These are phyloP conservation scores for Limnothrissa miodon DNA, from an alignment of 2,113 vertebrate genomes.

Conservation along the genomic window DNA sequence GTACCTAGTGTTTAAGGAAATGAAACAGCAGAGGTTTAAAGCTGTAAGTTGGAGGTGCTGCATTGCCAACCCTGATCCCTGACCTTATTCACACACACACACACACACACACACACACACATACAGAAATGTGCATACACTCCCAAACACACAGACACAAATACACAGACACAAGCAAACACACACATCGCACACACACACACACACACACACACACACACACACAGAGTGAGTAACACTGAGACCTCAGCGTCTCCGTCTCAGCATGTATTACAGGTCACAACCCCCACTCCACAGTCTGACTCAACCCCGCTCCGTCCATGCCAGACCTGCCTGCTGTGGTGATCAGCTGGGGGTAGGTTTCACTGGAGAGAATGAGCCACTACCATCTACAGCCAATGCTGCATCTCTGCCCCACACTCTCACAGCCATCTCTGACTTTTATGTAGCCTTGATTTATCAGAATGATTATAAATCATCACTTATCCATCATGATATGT, in stretches of 20 bases:
- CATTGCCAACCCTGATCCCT: no score
- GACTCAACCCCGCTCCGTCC: background rate
- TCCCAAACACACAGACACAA: background rate
- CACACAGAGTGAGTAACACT: background rate
- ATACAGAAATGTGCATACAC: background rate
- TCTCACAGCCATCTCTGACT: no score
- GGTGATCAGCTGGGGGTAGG: background rate
- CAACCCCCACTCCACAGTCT: background rate
- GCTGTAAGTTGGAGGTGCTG: no score
- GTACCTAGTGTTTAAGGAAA: no score
- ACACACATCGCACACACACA: background rate
- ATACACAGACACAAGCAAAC: background rate
- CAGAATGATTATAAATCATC: no score
- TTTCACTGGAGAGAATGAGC: background rate
- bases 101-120: no score
- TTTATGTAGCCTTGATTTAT: no score
- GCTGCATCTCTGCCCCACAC: background rate
- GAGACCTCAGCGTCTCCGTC: background rate
- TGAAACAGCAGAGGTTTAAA: no score
- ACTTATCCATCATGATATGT: no score
- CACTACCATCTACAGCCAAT: background rate
- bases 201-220: background rate
- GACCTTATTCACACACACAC: no score
- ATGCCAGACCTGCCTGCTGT: background rate
- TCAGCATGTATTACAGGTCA: background rate